phyloP scores from a whole-genome alignment of 2,797 vertebrate species.

The Syngnathus acus region DNA sequence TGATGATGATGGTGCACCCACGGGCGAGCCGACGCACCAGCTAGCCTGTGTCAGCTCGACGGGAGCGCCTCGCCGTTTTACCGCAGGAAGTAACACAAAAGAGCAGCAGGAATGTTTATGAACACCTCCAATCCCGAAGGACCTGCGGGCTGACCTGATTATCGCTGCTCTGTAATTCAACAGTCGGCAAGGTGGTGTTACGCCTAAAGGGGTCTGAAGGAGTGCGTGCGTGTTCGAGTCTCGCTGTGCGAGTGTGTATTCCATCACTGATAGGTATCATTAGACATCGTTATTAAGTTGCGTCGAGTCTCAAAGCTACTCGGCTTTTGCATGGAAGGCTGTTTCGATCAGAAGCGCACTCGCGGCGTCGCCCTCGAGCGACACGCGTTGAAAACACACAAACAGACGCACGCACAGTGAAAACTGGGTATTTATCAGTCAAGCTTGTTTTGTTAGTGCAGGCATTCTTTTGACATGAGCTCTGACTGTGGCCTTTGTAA shows the following conservation, averaged over 20 bases:
- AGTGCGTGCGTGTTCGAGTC: constrained; percentile 40
- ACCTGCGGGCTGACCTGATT: constrained; percentile 74
- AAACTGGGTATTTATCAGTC: constrained; percentile 60
- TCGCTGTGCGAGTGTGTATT: constrained; percentile 39
- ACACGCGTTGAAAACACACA: constrained; percentile 22
- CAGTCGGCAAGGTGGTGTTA: constrained; percentile 67
- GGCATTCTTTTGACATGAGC: constrained; percentile 68
- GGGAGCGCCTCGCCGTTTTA: constrained; percentile 64
- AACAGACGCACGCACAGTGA: constrained; percentile 34
- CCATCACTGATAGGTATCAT: constrained; percentile 66
- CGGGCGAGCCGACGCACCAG: constrained; percentile 45
- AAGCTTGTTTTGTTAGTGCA: constrained; percentile 64
- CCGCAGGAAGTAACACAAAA: constrained; percentile 72
- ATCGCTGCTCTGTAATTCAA: constrained; percentile 75
- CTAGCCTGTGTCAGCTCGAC: constrained; percentile 51
- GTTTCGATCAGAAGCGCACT: constrained; percentile 65
- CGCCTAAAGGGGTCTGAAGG: constrained; percentile 55
- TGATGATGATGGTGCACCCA: constrained; percentile 43
- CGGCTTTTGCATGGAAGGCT: constrained; percentile 42
- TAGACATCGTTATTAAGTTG: constrained; percentile 67
- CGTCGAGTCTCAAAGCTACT: constrained; percentile 52
- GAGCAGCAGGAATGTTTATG: constrained; percentile 72
- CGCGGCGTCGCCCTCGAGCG: constrained; percentile 55
- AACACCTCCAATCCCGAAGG: constrained; percentile 70
- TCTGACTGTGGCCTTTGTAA: constrained; percentile 68